Percentiles rank a stretch among this genome's conserved stretches.
Evolutionary conservation across 1,140 invertebrate species (phyloP).

Genomic region (Drosophila bocqueti): DNA sequence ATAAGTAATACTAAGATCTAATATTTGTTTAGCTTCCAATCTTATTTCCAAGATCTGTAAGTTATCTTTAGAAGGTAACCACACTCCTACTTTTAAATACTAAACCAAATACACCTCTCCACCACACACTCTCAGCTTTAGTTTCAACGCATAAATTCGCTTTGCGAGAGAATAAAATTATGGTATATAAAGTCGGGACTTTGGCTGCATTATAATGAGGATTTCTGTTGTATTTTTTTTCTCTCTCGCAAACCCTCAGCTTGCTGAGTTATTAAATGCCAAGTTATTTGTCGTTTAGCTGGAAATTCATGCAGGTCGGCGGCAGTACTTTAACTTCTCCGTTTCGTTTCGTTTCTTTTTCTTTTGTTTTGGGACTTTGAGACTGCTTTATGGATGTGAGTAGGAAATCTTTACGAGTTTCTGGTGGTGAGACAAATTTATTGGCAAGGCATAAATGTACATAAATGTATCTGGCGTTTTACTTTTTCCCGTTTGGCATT

Average conservation of each 20-base stretch:
- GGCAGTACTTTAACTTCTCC: conserved; percentile 65
- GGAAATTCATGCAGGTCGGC: conserved; percentile 71
- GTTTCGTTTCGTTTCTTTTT: conserved; percentile 1
- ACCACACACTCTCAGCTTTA: conserved; percentile 36
- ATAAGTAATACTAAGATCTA: too few species aligned
- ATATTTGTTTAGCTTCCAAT: background rate
- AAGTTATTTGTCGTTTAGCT: conserved; percentile 83
- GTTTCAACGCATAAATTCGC: conserved; percentile 72
- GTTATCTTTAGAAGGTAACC: background rate
- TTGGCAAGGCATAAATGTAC: conserved; percentile 66
- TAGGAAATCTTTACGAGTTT: conserved; percentile 79
- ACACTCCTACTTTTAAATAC: background rate
- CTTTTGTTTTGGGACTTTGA: conserved; percentile 10
- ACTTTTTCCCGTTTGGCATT: conserved; percentile 47
- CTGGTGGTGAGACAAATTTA: conserved; percentile 72
- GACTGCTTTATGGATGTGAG: conserved; percentile 79
- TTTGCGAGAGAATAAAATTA: conserved; percentile 72
- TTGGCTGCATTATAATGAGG: conserved; percentile 68
- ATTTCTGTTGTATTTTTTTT: too few species aligned
- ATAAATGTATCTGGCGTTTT: conserved; percentile 48
- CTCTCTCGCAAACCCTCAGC: conserved; percentile 17
- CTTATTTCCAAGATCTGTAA: background rate
- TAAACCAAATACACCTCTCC: conserved; percentile 5
- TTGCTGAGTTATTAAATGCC: conserved; percentile 79
- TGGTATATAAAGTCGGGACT: conserved; percentile 62